Percentiles rank a stretch among this genome's conserved stretches.
phyloP scores from a whole-genome alignment of 2,888 invertebrate species.

The Troilus luridus region DNA sequence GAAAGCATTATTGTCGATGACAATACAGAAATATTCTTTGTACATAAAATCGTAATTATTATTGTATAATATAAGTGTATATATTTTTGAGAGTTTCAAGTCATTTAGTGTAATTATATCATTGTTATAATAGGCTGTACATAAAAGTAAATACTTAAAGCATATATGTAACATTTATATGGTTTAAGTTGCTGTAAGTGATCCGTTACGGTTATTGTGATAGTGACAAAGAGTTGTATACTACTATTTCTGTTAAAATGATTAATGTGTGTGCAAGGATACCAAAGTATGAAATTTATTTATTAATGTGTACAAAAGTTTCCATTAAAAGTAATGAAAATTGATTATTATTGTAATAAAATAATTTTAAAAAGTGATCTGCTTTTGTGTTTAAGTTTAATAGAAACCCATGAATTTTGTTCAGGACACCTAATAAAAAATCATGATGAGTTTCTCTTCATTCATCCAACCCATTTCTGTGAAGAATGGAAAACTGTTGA shows the following conservation, averaged over 20 bases:
- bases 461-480: no score
- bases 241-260: constrained; percentile 50
- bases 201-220: constrained; percentile 45
- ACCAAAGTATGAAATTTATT: constrained; percentile 60
- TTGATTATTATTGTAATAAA: constrained; percentile 58
- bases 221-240: constrained; percentile 51
- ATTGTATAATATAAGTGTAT: constrained; percentile 47
- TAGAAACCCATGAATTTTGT: neutral
- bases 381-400: neutral
- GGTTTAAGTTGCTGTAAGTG: no score
- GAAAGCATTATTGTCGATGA: constrained; percentile 21
- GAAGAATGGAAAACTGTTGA: no score
- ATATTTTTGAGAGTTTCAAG: constrained; percentile 51
- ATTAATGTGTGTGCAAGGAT: constrained; percentile 58
- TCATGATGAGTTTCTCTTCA: no score
- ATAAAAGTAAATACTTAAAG: constrained; percentile 48
- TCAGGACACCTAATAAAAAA: no score
- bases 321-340: constrained; percentile 48
- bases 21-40: constrained; percentile 43
- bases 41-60: constrained; percentile 54
- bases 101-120: constrained; percentile 47
- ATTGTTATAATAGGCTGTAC: constrained; percentile 11
- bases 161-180: constrained; percentile 31
- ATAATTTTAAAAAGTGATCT: constrained; percentile 43
- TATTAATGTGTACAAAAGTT: constrained; percentile 52